Conservation (phyloP, 2,888 invertebrate species). For the Plusia festucae region DNA sequence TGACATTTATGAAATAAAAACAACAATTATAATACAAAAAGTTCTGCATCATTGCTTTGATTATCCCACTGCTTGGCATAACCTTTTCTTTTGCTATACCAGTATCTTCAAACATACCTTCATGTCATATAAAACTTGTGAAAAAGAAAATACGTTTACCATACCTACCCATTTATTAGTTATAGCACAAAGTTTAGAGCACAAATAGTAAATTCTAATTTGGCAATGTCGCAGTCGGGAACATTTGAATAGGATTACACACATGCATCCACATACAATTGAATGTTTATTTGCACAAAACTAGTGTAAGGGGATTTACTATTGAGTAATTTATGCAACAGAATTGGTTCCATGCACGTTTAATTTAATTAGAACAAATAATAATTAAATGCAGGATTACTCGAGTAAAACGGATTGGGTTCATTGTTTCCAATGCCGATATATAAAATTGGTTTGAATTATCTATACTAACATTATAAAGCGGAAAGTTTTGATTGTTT, state of each 20-base stretch:
- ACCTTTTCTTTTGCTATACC: too few species aligned
- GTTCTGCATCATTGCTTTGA: too few species aligned
- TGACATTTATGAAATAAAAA: neutral
- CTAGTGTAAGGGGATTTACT: constrained; percentile 38
- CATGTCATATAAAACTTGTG: neutral
- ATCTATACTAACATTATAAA: too few species aligned
- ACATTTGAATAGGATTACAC: constrained; percentile 50
- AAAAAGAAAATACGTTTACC: neutral
- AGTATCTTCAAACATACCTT: too few species aligned
- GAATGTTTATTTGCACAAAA: constrained; percentile 42
- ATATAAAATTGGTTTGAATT: neutral
- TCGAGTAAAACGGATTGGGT: neutral
- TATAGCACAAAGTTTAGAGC: constrained; percentile 13
- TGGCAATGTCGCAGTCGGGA: constrained; percentile 34
- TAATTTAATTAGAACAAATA: constrained; percentile 30
- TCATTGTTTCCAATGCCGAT: neutral
- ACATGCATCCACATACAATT: constrained; percentile 27
- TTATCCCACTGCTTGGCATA: too few species aligned
- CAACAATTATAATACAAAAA: neutral
- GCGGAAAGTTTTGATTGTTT: too few species aligned
- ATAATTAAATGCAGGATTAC: constrained; percentile 3
- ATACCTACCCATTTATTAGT: constrained; percentile 1
- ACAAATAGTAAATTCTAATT: constrained; percentile 47
- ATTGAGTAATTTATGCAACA: constrained; percentile 34
- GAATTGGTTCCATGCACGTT: constrained; percentile 38